Base-by-base conservation (phyloP, 2,888 invertebrate genomes). In the Pachydiplax longipennis region DNA sequence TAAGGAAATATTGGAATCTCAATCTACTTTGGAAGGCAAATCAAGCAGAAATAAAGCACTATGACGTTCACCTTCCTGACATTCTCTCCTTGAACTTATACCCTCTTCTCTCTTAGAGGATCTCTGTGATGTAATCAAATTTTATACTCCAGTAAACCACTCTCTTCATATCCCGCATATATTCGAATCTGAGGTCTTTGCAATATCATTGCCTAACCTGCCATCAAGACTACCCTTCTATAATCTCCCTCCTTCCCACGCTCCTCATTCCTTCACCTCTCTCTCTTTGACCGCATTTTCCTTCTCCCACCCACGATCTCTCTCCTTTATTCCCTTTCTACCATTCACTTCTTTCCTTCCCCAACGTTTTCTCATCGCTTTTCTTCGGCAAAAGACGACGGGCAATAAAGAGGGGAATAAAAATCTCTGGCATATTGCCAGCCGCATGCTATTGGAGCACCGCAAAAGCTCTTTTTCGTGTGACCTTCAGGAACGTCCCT, bases 351-450 rank as follows among this genome's bases (percentile, higher is more conserved):
- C 73, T 31, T 3, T 25, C 22, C 25, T 65, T 65, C 31, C 25
- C 73, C 73, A n/a, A 2, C 65, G 1, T 65, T 65, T 65, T 65
- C 65, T 65, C 65, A 31, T 73, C 73, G 53, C 73, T 25, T 73
- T 73, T 25, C 31, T 73, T 73, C 73, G 73, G 61, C 37, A 10
- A 37, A 8, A n/a, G 61, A 61, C 22, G 65, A 18, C 37, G 18
- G 8, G 83, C 22, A 61, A 22, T 37, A 58, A 65, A n/a, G 87
- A 87, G n/a, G 15, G 37, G 65, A 61, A 65, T 87, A 87, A 87
- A 87, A 87, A 87, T 65, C 87, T 65, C 87, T 87, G 87, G 87
- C 61, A 87, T 87, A 87, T 87, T 87, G 87, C 87, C 87, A 87
- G 87, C 61, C 61, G 87, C 37, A 61, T 87, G 61, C 87, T 87